Evolutionary conservation across 2,888 invertebrate species (phyloP), one percentile per base, ranked within the genome.

Genomic region (Ormyrus nitidulus): DNA sequence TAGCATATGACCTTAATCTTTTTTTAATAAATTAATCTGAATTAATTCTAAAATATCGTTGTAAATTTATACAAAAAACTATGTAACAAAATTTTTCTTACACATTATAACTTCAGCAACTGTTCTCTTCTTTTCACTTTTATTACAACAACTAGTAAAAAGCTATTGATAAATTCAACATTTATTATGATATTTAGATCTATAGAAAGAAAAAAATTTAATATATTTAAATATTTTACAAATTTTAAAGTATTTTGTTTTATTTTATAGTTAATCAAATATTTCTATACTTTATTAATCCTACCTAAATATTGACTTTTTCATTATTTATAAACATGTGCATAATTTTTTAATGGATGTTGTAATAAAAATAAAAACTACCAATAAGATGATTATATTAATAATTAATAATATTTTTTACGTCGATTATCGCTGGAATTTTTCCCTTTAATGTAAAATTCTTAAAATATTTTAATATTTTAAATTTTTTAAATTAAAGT

Each of bases 401-500:
- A 11, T 61, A 76, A 69, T 69, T 65, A 64, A 56, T 9, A 54
- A 34, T 19, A 56, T n/a, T 49, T 58, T 8, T 48, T 53, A 49
- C 48, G 11, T 49, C 9, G n/a, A 46, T 68, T 48, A 53, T 66
- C 7, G 46, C 48, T 70, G 53, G 19, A 34, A 34, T 34, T 34
- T 34, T 34, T 34, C 34, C 34, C 34, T 34, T 34, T 34, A 34
- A 34, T 34, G 34, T 34, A 34, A 34, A 34, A 34, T 34, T 34
- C 34, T 34, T 34, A 34, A 34, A 58, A 69, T 69, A n/a, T 34
- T 56, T n/a, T 7, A 64, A 58, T 64, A 65, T 77, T 64, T 49
- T 34, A 19, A 34, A 54, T 13, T 49, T 68, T 74, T 73, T 69
- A 75, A 74, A 71, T 65, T 59, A 61, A 76, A 70, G 79, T 68